Conservation (phyloP, 1,140 invertebrate species). For the Arctopsyche grandis region DNA sequence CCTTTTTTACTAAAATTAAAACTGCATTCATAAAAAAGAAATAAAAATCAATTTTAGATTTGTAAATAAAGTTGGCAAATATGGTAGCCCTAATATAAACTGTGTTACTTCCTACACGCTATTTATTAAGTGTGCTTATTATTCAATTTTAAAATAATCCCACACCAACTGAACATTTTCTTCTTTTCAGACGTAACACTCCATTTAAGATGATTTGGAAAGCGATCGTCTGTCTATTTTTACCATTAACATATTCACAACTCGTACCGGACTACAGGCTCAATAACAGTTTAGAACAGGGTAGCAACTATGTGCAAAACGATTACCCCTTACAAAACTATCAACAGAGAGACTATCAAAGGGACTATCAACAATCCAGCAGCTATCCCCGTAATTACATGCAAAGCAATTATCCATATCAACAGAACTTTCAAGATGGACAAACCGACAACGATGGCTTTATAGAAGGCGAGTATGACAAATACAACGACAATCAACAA, state of each 20-base stretch:
- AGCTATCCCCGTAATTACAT: conserved; percentile 39
- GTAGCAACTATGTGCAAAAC: conserved; percentile 12
- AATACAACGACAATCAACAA: conserved; percentile 62
- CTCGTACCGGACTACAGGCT: neutral
- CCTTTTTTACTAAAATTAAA: too few relatives aligned
- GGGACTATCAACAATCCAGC: conserved; percentile 35
- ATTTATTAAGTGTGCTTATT: neutral
- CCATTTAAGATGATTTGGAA: neutral
- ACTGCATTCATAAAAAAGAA: too few relatives aligned
- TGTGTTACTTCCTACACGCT: neutral
- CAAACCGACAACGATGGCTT: conserved; percentile 35
- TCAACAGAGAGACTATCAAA: conserved; percentile 38
- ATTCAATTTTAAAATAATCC: neutral
- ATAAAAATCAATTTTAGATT: too few relatives aligned
- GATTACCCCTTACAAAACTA: conserved; percentile 27
- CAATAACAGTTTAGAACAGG: conserved; percentile 15
- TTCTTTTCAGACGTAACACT: neutral
- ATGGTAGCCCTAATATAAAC: too few relatives aligned
- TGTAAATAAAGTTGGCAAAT: too few relatives aligned
- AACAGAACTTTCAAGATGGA: conserved; percentile 39
- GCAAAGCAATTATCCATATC: conserved; percentile 31
- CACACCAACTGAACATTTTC: too few relatives aligned
- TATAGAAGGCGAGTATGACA: conserved; percentile 59
- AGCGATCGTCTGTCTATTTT: neutral
- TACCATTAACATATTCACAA: conserved; percentile 19